These are phyloP conservation scores for Ptiloglossa arizonensis DNA, from an alignment of 1,140 invertebrate genomes.

Conservation along the genomic window DNA sequence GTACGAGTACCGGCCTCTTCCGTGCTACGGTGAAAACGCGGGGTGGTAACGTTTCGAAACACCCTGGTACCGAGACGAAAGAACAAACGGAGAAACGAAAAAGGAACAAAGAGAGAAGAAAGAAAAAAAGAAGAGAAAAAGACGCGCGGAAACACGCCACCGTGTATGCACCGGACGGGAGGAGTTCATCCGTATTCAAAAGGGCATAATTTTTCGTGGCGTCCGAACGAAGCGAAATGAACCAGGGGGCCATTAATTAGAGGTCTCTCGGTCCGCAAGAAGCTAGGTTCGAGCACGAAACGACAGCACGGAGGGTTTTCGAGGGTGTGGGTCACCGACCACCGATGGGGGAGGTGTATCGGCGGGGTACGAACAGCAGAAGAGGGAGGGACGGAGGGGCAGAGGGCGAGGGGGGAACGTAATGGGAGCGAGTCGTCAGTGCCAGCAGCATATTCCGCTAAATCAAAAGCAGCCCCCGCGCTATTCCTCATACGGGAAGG, in stretches of 20 bases:
- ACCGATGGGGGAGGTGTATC: not conserved
- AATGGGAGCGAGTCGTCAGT: constrained; percentile 76
- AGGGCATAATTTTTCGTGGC: constrained; percentile 70
- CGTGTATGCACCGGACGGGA: too few relatives aligned
- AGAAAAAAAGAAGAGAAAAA: constrained; percentile 26
- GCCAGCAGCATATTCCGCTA: constrained; percentile 77
- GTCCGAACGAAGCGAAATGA: constrained; percentile 55
- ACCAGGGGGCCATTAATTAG: constrained; percentile 75
- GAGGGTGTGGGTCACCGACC: not conserved
- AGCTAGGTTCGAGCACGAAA: not conserved
- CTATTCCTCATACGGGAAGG: constrained; percentile 68
- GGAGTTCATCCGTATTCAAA: constrained; percentile 70
- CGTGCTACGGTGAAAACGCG: constrained; percentile 15
- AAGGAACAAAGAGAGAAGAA: constrained; percentile 15
- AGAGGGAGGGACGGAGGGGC: too few relatives aligned
- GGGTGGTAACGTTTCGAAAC: too few relatives aligned
- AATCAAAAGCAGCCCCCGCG: constrained; percentile 76
- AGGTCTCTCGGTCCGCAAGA: constrained; percentile 54
- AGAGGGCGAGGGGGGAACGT: constrained; percentile 44
- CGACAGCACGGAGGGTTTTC: constrained; percentile 5
- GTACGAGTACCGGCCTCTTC: not conserved
- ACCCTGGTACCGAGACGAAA: too few relatives aligned
- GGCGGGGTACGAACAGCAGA: not conserved
- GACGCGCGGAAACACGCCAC: constrained; percentile 5
- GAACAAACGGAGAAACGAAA: constrained; percentile 4